Evolutionary conservation across 2,888 invertebrate genomes (phyloP), one percentile per base, ranked within the genome.

Genomic region (Parnassius apollo): DNA sequence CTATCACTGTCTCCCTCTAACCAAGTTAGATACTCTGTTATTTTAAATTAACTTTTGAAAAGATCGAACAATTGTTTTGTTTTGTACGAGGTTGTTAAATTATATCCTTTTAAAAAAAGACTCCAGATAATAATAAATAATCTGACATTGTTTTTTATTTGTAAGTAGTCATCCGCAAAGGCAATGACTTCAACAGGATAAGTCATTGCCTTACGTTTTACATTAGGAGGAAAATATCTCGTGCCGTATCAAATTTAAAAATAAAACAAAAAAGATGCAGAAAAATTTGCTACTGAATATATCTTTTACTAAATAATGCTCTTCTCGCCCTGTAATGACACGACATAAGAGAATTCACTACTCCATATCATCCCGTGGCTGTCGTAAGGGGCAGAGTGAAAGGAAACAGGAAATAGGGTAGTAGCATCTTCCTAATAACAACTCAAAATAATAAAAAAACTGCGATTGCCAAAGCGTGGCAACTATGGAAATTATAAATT

Each of bases 21-120:
- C 70, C 60, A 58, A 66, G 68, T 73, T 71, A 71, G 72, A 72
- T 68, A 66, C 56, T 63, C 52, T 61, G 62, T 68, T 68, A 66
- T 59, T 68, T 68, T 68, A 68, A 70, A 66, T 63, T 65, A 67
- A 67, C 61, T 58, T 63, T 66, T 65, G 61, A 65, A 57, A 58
- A 58, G 57, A 61, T 57, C 57, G 22, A 18, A 49, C 59, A 54
- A 62, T 61, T 65, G 60, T 61, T 61, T 56, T 51, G 61, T 63
- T 59, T 59, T 11, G 52, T 59, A 56, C 51, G 45, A 51, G 13
- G 25, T 48, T 59, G 55, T 63, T 56, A 56, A 51, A 59, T 51
- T 58, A 50, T 58, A 59, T 58, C 48, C 3, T 50, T 50, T 59
- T 56, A 46, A 51, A 52, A 56, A 46, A 59, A n/a, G 48, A 13